A percentile compares a stretch with the other conserved stretches of the same genome.
Evolutionary conservation across 2,888 invertebrate genomes (phyloP).

Genomic region (Perizoma flavofasciatum): DNA sequence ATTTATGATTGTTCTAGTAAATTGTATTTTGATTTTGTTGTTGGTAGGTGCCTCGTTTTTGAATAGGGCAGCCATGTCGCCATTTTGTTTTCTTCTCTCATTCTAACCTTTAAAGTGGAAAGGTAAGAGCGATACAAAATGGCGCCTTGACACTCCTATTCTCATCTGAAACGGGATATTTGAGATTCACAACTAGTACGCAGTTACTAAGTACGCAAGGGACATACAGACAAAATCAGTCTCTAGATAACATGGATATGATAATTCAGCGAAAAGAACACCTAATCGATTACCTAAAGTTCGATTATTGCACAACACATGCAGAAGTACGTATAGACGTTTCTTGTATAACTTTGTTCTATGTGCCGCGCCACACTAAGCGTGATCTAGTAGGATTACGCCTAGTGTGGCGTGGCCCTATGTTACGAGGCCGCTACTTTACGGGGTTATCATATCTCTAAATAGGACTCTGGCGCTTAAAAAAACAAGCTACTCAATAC

Average conservation of each 20-base stretch:
- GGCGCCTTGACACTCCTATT: neutral
- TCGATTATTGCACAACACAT: constrained; percentile 81
- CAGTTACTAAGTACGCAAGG: constrained; percentile 13
- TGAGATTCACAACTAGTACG: constrained; percentile 1
- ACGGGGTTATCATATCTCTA: constrained; percentile 40
- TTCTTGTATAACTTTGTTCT: constrained; percentile 47
- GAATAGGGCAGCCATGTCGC: neutral
- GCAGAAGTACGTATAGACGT: constrained; percentile 77
- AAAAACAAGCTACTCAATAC: constrained; percentile 29
- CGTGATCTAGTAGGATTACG: neutral
- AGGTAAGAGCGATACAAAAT: constrained; percentile 12
- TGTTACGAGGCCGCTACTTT: constrained; percentile 37
- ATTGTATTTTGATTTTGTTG: constrained; percentile 2
- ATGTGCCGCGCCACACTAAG: constrained; percentile 13
- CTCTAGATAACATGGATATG: constrained; percentile 56
- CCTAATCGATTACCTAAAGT: constrained; percentile 66
- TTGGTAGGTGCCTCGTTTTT: neutral
- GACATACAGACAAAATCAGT: constrained; percentile 58
- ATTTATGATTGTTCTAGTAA: constrained; percentile 2
- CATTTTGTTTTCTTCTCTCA: constrained; percentile 13
- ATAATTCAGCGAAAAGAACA: constrained; percentile 72
- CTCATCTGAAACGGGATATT: too few relatives aligned
- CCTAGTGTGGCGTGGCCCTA: constrained; percentile 36
- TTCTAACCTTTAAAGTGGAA: constrained; percentile 3
- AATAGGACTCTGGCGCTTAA: constrained; percentile 31